Evolutionary conservation across 1,140 invertebrate genomes (phyloP), one percentile per base, ranked within the genome.

Genomic region (Oncopodura yosiiana): DNA sequence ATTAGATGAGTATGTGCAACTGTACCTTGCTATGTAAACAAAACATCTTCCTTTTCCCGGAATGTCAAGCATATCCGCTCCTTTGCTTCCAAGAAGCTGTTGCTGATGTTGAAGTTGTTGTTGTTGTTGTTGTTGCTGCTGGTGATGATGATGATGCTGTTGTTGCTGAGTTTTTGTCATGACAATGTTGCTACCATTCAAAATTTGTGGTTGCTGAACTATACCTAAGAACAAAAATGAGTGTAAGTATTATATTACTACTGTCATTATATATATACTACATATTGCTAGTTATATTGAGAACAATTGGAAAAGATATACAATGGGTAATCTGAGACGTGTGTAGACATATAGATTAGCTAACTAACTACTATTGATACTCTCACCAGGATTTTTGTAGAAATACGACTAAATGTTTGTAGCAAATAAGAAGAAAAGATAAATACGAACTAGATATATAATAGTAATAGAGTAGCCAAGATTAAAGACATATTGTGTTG

Each of bases 11-110:
- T 3, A 19, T 26, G 26, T 44, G 3, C 24, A 48, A 24, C 11
- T 46, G 60, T 64, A 77, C 75, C 77, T 75, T 16, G 90, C 88
- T 46, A 93, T 89, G 70, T 89, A 94, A 51, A 94, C 88, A 67
- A 87, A 89, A 72, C 90, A 94, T 48, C 86, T 77, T 23, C 91
- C 90, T 69, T 91, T 89, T 41, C 87, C 88, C 14, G 90, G 89
- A 65, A 94, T 89, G 65, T 94, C 89, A 64, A 94, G 74, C 83
- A 90, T 89, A 66, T 94, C 90, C 30, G 88, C 83, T 55, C 70
- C 65, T 67, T 71, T 69, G 61, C 39, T 45, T 14, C 29, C 32
- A 29, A 45, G 39, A 29, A 55, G 41, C 18, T 48, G 49, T 53
- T 53, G 54, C 43, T 56, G 49, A 21, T 52, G 70, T 55, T 60